Percentiles rank a stretch among this genome's conserved stretches.
Conservation (phyloP, 2,888 invertebrate genomes). For the Apomyelois bistriatella region DNA sequence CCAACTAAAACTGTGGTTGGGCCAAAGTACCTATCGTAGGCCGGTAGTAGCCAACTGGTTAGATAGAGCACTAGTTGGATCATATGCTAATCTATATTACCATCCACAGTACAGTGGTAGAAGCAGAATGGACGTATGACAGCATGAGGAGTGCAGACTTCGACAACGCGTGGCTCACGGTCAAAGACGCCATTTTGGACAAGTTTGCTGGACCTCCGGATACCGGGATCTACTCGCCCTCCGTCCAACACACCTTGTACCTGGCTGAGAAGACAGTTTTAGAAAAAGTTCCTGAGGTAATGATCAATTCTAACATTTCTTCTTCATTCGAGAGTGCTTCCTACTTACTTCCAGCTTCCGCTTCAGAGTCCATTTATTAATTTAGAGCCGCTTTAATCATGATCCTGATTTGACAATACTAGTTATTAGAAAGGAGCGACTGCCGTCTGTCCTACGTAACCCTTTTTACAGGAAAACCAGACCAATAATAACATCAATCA, state of each 20-base stretch:
- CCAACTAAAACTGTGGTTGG: too few relatives aligned
- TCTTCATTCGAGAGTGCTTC: neutral
- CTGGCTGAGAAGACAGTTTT: constrained; percentile 84
- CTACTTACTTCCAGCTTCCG: too few relatives aligned
- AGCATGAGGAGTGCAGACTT: constrained; percentile 83
- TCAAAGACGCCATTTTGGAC: constrained; percentile 85
- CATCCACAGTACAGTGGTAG: constrained; percentile 83
- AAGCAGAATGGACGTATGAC: constrained; percentile 87
- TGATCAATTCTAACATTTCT: constrained; percentile 10
- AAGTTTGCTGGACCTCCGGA: constrained; percentile 88
- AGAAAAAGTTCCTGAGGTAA: constrained; percentile 84
- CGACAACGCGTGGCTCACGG: constrained; percentile 84
- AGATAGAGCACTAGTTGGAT: too few relatives aligned
- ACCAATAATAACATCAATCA: too few relatives aligned
- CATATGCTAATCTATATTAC: constrained; percentile 7
- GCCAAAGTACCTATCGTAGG: too few relatives aligned
- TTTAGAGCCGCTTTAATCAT: too few relatives aligned
- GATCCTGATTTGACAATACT: too few relatives aligned
- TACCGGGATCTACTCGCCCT: constrained; percentile 86
- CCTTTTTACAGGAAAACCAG: too few relatives aligned
- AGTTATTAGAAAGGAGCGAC: too few relatives aligned
- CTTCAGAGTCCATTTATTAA: too few relatives aligned
- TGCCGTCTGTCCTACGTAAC: too few relatives aligned
- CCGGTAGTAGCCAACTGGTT: too few relatives aligned
- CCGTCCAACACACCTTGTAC: constrained; percentile 89